Evolutionary conservation across 2,113 vertebrate genomes (phyloP).

Genomic region (Corydoras sp.): DNA sequence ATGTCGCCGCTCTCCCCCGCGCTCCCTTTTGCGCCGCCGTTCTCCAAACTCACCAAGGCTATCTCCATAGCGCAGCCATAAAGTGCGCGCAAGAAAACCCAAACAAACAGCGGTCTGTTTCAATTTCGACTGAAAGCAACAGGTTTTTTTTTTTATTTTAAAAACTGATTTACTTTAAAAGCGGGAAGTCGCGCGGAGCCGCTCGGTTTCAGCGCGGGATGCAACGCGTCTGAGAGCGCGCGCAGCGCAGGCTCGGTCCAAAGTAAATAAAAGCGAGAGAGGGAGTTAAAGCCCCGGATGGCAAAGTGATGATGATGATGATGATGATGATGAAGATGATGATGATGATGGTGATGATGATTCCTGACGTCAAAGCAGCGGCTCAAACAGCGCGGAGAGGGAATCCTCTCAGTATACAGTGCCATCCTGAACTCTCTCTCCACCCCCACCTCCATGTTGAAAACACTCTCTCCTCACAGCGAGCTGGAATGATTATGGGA

Average conservation of each 20-base stretch:
- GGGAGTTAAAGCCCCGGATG: conserved; percentile 11
- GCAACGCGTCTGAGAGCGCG: neutral
- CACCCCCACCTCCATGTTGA: neutral
- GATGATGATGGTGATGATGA: neutral
- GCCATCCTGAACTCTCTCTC: neutral
- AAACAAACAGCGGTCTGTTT: conserved; percentile 56
- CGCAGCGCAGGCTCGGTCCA: conserved; percentile 11
- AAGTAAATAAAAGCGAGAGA: conserved; percentile 18
- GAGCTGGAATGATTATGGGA: no score
- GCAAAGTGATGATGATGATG: conserved; percentile 3
- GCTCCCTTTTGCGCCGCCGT: conserved; percentile 70
- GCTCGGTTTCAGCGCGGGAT: no score
- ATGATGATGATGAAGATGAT: conserved; percentile 3
- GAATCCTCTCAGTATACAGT: conserved; percentile 10
- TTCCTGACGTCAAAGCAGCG: conserved; percentile 1
- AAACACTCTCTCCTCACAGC: no score
- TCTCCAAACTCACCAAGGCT: conserved; percentile 83
- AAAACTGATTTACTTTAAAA: neutral
- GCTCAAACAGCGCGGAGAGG: neutral
- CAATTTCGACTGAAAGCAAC: neutral
- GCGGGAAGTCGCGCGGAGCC: neutral
- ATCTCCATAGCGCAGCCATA: conserved; percentile 81
- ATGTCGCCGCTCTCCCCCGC: conserved; percentile 56
- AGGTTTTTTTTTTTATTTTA: no score
- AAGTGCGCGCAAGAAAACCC: conserved; percentile 22